phyloP scores from a whole-genome alignment of 2,113 vertebrate species.

The Actenoides hombroni region DNA sequence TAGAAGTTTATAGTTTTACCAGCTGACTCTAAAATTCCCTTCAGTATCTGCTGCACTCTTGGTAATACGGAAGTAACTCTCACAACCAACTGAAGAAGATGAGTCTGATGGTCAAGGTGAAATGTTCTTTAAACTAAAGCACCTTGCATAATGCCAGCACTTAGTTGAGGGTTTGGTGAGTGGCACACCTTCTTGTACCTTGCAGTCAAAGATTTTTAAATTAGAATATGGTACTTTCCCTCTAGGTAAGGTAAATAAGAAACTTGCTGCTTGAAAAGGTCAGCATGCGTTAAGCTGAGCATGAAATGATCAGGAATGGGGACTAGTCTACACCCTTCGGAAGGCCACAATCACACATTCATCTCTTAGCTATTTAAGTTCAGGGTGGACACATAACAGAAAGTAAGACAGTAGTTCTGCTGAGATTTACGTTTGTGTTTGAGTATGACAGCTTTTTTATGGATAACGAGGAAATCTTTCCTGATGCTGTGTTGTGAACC shows the following conservation, averaged over 20 bases:
- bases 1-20: background rate
- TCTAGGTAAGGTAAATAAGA: slow-evolving; percentile 54
- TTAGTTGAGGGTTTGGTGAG: background rate
- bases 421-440: background rate
- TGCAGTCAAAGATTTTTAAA: background rate
- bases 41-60: background rate
- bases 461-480: background rate
- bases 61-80: background rate
- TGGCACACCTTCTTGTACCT: slow-evolving; percentile 45
- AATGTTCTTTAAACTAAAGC: slow-evolving; percentile 6
- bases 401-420: background rate
- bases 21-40: background rate
- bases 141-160: slow-evolving; percentile 33
- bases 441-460: background rate
- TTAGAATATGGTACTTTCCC: slow-evolving; percentile 20
- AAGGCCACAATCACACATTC: background rate
- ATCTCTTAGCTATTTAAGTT: slow-evolving; percentile 12
- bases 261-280: slow-evolving; percentile 58
- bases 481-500: background rate
- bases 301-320: slow-evolving; percentile 24
- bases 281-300: slow-evolving; percentile 21
- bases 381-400: background rate
- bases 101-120: background rate
- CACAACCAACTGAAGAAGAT: background rate
- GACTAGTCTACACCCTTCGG: background rate